Evolutionary conservation across 2,113 vertebrate species (phyloP).

Genomic region (Thomomys bottae): DNA sequence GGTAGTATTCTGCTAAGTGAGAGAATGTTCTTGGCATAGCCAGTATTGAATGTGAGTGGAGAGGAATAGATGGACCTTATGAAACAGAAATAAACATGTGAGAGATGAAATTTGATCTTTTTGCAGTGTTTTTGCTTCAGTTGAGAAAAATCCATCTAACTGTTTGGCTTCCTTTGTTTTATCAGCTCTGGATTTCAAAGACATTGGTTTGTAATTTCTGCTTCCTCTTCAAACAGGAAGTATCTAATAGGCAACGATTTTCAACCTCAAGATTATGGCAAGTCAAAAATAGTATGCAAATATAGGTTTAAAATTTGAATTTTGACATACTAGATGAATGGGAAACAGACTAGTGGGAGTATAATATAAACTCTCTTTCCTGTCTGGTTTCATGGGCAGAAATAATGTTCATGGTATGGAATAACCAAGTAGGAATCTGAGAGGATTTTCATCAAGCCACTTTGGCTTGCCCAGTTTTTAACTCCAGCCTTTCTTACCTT

Average conservation of each 20-base stretch:
- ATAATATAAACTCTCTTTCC: neutral
- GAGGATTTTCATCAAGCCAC: neutral
- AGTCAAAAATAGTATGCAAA: conserved; percentile 2
- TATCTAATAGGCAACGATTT: neutral
- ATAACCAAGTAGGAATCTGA: neutral
- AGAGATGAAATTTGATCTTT: neutral
- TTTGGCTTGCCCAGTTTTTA: neutral
- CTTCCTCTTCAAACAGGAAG: neutral
- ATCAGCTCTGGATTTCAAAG: conserved; percentile 31
- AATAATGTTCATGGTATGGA: neutral
- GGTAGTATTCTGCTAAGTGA: neutral
- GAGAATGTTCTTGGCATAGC: neutral
- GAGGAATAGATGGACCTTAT: neutral
- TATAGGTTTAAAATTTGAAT: neutral
- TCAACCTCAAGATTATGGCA: neutral
- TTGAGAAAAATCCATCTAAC: neutral
- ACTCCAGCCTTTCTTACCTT: neutral
- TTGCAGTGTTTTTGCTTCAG: neutral
- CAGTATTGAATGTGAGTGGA: neutral
- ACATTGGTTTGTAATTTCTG: neutral
- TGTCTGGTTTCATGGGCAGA: conserved; percentile 25
- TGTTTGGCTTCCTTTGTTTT: neutral
- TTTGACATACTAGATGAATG: neutral
- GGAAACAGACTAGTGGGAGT: neutral
- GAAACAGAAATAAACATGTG: neutral